phyloP scores from a whole-genome alignment of 2,888 invertebrate species.

The Cyclophora punctaria region DNA sequence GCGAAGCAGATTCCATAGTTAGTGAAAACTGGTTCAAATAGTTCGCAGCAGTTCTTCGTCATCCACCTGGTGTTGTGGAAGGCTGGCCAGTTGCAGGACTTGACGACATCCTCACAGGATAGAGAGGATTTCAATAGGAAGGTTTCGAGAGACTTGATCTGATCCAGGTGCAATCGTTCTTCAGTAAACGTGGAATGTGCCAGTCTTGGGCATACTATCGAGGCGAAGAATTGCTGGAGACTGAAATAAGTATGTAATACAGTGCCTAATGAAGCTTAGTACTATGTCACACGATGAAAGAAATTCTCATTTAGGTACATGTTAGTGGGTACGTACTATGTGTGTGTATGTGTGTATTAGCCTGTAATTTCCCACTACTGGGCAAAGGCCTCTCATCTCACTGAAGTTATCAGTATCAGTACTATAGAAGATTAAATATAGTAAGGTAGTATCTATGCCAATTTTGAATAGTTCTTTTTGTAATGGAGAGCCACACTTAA shows the following conservation, averaged over 20 bases:
- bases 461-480: too few species aligned
- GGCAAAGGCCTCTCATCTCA: too few species aligned
- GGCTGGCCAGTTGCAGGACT: conserved; percentile 59
- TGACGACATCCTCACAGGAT: conserved; percentile 55
- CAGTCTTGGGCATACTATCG: conserved; percentile 57
- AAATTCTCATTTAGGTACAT: too few species aligned
- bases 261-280: too few species aligned
- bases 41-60: conserved; percentile 50
- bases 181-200: conserved; percentile 28
- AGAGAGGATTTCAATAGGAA: conserved; percentile 58
- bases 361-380: too few species aligned
- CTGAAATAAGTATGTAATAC: conserved; percentile 22
- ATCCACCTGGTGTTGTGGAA: conserved; percentile 42
- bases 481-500: too few species aligned
- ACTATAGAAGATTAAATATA: too few species aligned
- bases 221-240: conserved; percentile 51
- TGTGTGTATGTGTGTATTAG: too few species aligned
- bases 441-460: too few species aligned
- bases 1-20: conserved; percentile 63
- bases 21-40: conserved; percentile 58
- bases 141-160: conserved; percentile 38
- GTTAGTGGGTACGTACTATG: too few species aligned
- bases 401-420: too few species aligned
- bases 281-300: too few species aligned
- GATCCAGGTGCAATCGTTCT: conserved; percentile 29